Base-by-base conservation (phyloP, 1,140 invertebrate species). In the Drosophila carrolli region DNA sequence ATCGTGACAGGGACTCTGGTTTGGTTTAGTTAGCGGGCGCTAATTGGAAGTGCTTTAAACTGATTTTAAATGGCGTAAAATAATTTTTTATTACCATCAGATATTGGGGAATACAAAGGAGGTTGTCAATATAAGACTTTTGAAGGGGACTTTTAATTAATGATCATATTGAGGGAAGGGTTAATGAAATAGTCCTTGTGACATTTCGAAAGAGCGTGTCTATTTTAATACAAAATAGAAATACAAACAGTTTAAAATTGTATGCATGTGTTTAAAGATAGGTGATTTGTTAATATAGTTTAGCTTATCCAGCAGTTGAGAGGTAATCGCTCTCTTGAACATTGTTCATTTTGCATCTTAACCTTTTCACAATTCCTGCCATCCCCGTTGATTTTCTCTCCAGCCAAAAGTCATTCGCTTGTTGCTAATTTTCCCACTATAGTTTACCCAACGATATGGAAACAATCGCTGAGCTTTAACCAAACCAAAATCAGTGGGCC, bases 361-460 rank as follows among this genome's bases (percentile, higher is more conserved):
- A 41, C 19, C 29, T 16, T 11, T 43, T 35, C 16, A 19, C 16
- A 19, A 14, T 59, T 14, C 23, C 6, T 11, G 0, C 8, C 4
- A 16, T 32, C 16, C 14, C 9, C 9, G 13, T 44, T 29, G 43
- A 29, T 46, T 32, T 63, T 63, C 58, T 38, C 16, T 50, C n/a
- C 27, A 7, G 35, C 16, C 35, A 29, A 58, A 70, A 71, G 19
- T 40, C 67, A 48, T 40, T 41, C 66, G 67, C 47, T 43, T 61
- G 68, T 44, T 44, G 77, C 55, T 75, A 67, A 80, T 81, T 73
- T 81, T 70, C 50, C 55, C 59, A 70, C 53, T 75, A 43, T 63
- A 48, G 74, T 82, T 72, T 61, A 75, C 43, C 76, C 61, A 86
- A 65, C 82, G 82, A 82, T 71, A 78, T 81, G 78, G 82, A 85